Base-by-base conservation (phyloP, 2,113 vertebrate genomes). In the Felis catus region DNA sequence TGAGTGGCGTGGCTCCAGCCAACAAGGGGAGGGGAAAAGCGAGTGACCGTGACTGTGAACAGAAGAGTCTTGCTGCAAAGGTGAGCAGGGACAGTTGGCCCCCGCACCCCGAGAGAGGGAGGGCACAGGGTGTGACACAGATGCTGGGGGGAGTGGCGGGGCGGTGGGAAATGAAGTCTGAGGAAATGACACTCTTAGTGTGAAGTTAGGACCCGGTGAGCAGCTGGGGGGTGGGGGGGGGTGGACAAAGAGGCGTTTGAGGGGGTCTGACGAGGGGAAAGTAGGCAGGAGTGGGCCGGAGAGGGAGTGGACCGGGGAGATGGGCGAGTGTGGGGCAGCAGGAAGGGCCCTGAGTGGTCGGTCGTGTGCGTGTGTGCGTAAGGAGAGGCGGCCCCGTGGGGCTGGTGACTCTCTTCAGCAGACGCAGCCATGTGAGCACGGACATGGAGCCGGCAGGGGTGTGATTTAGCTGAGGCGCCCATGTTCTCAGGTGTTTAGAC, bases 291-390 rank as follows among this genome's bases (percentile, higher is more conserved):
- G 8, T 18, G 39, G n/a, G 1, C 71, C 3, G 0, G 41, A 29
- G 19, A 4, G n/a, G 16, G 18, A 0, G 8, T 18, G 39, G n/a
- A 1, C 71, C 3, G 0, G 41, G 39, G 19, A 4, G n/a, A 21
- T 2, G 41, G 15, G 33, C 12, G 55, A 25, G 4, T 1, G 1
- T 55, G 55, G 61, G 58, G 61, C 14, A 16, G 48, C 14, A 5
- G 71, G 45, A 41, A 14, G 45, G 83, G 10, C 15, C 21, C 61
- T 8, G 7, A n/a, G 0, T 21, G 21, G 31, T 7, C 0, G 5
- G 58, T 15, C 51, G 13, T 14, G 51, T 16, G 16, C 55, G 18
- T 58, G 55, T 13, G 39, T 51, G 6, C 16, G n/a, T 14, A 5
- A n/a, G 0, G 29, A 15, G 48, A 76, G 33, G 13, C 71, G n/a